A percentile compares a stretch with the other conserved stretches of the same genome.
phyloP scores from a whole-genome alignment of 1,140 invertebrate species.

The Prorops nasuta region DNA sequence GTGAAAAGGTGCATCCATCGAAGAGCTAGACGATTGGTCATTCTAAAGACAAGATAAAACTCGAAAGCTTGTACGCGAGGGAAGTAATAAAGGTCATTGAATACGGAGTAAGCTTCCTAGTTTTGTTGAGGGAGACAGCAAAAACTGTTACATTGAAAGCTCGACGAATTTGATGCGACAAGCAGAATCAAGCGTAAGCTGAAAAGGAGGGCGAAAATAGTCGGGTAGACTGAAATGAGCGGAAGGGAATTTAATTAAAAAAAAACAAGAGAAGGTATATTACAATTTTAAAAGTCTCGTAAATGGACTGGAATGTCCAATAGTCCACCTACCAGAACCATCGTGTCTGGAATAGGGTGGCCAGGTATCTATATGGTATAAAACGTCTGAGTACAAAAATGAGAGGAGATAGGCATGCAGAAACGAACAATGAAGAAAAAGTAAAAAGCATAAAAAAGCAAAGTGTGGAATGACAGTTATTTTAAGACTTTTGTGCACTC shows the following conservation, averaged over 20 bases:
- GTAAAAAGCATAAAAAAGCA: conserved; percentile 12
- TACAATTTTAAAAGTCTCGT: conserved; percentile 27
- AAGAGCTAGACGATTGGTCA: no score
- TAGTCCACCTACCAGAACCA: conserved; percentile 20
- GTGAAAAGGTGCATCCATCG: no score
- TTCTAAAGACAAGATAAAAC: no score
- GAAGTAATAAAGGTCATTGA: no score
- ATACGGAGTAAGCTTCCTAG: no score
- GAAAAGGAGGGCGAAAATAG: background rate
- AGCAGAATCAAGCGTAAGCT: no score
- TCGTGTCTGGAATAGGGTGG: conserved; percentile 16
- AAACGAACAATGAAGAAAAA: background rate
- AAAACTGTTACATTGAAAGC: no score
- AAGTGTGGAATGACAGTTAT: conserved; percentile 19
- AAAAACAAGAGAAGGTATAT: conserved; percentile 24
- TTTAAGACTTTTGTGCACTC: conserved; percentile 13
- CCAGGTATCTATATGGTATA: conserved; percentile 14
- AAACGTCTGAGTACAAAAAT: conserved; percentile 18
- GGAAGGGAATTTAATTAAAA: conserved; percentile 25
- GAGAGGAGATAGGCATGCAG: background rate
- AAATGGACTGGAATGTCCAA: conserved; percentile 34
- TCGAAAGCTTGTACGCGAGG: no score
- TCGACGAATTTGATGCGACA: no score
- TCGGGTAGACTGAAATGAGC: background rate
- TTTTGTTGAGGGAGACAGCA: no score